Evolutionary conservation across 2,888 invertebrate genomes (phyloP), one percentile per base, ranked within the genome.

Genomic region (Ganaspis brasiliensis): DNA sequence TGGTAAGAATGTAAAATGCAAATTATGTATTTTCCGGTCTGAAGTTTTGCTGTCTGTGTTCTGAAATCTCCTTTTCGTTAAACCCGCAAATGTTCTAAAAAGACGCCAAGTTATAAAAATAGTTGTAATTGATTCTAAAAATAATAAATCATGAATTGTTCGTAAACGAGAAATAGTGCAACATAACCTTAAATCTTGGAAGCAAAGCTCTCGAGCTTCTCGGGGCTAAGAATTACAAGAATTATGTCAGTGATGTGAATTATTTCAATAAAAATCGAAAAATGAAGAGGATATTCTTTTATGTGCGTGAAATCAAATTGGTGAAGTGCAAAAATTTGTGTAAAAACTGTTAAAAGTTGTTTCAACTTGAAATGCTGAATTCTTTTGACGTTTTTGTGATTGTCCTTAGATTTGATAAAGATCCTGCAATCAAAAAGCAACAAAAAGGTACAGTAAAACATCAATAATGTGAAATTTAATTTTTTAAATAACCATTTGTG

Each of bases 401-500:
- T 52, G 52, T 16, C 19, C 16, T 9, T 45, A 14, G 31, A 31
- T 31, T 31, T 6, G n/a, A n/a, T n/a, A n/a, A n/a, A n/a, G n/a
- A 31, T 31, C 31, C 31, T 31, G 6, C 2, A 52, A 8, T 19
- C 6, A 5, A 52, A 52, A 52, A 52, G 52, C 9, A 52, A 52
- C 19, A 9, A 52, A 52, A 19, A 52, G 19, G 52, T 52, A 37
- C 16, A 37, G 9, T 12, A 45, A 40, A 67, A 12, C 63, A 14
- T 37, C 37, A 19, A 10, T 40, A 67, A 45, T 67, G 45, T 24
- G n/a, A 37, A 67, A 19, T 67, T 75, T 72, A 78, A 82, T 78
- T 76, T 81, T 80, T 79, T 79, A 80, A 81, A 82, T 79, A 85
- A 86, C 85, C 82, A 81, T 78, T 86, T 82, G 75, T 82, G 70